Conservation (phyloP, 2,113 vertebrate species). For the Indri indri region DNA sequence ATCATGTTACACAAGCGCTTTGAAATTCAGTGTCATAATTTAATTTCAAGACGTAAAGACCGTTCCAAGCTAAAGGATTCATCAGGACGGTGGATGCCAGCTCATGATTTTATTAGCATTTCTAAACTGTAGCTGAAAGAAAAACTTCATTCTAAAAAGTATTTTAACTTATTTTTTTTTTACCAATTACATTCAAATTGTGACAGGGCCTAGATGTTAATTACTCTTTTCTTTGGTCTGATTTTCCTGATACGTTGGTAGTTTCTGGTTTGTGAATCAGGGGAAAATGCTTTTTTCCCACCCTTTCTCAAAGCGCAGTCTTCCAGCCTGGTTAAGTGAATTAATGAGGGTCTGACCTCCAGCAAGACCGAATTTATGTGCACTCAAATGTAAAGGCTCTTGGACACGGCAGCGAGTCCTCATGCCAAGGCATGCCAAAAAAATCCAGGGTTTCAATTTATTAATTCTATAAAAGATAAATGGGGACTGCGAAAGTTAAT, state of each 20-base stretch:
- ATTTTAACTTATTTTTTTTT: neutral
- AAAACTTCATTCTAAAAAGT: neutral
- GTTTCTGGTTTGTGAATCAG: neutral
- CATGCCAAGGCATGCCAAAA: neutral
- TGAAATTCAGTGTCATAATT: conserved; percentile 60
- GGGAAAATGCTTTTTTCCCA: neutral
- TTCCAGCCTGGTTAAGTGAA: neutral
- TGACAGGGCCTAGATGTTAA: neutral
- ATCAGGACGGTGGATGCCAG: neutral
- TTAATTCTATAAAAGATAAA: neutral
- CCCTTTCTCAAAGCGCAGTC: neutral
- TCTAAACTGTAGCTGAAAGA: neutral
- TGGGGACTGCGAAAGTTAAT: neutral
- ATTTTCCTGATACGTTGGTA: neutral
- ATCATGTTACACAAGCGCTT: conserved; percentile 14
- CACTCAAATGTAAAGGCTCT: neutral
- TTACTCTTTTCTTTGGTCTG: neutral
- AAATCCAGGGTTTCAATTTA: neutral
- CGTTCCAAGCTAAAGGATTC: neutral
- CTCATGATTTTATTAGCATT: neutral
- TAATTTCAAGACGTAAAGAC: neutral
- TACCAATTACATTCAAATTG: neutral
- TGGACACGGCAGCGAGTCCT: neutral
- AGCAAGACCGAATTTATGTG: neutral
- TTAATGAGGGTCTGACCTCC: conserved; percentile 12